Base-by-base conservation (phyloP, 2,113 vertebrate species). In the Pteropus alecto region DNA sequence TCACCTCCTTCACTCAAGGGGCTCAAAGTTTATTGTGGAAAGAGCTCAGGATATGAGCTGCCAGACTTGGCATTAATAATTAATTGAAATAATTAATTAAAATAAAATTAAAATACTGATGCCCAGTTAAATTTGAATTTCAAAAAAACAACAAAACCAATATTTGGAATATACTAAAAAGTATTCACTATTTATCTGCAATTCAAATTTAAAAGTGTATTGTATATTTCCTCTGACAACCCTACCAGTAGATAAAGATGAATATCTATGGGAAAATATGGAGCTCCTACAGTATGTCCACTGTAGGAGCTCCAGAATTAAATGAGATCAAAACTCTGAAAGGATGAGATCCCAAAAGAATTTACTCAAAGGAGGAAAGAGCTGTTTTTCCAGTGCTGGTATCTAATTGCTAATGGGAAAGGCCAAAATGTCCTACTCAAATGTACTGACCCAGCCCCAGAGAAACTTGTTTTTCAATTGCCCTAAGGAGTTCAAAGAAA, bases 41-140 rank as follows among this genome's bases (percentile, higher is more conserved):
- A 78, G 46, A 82, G 10, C 7, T 61, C n/a, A 89, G 87, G 6
- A 86, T 87, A 68, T 24, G n/a, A 6, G 58, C 9, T 60, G 12
- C 19, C 16, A 87, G 28, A 83, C 24, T 68, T 19, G 89, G 18
- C 8, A 77, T 60, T 54, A 76, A 51, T 21, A 85, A 79, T 78
- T n/a, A 86, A 86, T 2, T n/a, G 4, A 90, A 95, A 84, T 54
- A 30, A 61, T 35, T 46, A 68, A 94, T 58, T 26, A 73, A 78
- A 78, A n/a, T 65, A 41, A 93, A 61, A 76, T 38, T 65, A 74
- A 87, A 90, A 67, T 51, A 68, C 4, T 19, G 14, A 60, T 51
- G 65, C 12, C 63, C n/a, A 84, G 12, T 78, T 93, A 78, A 94
- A 83, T 67, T 4, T 90, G 18, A 92, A 95, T 83, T 94, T 86